Percentiles rank a stretch among this genome's conserved stretches.
These are phyloP conservation scores for Grus americana DNA, from an alignment of 2,113 vertebrate species.

Conservation along the genomic window DNA sequence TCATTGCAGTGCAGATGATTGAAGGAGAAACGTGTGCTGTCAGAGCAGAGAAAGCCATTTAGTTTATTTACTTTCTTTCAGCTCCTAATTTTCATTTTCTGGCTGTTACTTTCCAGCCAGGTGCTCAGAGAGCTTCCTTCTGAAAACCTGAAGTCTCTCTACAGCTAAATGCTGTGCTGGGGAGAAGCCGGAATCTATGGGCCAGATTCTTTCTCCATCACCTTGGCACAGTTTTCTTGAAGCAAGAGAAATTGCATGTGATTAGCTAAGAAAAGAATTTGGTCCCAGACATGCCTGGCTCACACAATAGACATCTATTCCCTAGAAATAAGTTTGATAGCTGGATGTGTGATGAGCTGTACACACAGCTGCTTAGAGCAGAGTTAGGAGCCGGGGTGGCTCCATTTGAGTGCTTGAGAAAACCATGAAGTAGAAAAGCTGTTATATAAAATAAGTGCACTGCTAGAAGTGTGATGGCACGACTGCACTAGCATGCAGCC, in stretches of 20 bases:
- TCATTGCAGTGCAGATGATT: neutral
- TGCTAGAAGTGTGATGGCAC: neutral
- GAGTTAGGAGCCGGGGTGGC: neutral
- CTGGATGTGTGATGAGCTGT: neutral
- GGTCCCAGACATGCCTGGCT: neutral
- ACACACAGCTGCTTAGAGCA: neutral
- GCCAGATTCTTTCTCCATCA: neutral
- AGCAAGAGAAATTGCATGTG: neutral
- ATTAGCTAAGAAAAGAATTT: neutral
- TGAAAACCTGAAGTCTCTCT: neutral
- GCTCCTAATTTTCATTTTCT: slow-evolving; percentile 8
- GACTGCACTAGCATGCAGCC: neutral
- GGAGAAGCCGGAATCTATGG: neutral
- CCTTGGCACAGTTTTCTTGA: neutral
- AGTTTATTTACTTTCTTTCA: slow-evolving; percentile 9
- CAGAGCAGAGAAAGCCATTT: neutral
- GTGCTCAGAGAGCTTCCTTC: neutral
- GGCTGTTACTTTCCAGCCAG: neutral
- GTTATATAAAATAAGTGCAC: rapidly evolving
- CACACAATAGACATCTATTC: neutral
- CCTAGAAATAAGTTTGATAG: neutral
- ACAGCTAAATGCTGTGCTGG: neutral
- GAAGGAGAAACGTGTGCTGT: neutral
- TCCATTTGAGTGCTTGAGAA: neutral
- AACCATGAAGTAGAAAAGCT: neutral